Evolutionary conservation across 2,888 invertebrate genomes (phyloP).

Genomic region (Caenorhabditis auriculariae): DNA sequence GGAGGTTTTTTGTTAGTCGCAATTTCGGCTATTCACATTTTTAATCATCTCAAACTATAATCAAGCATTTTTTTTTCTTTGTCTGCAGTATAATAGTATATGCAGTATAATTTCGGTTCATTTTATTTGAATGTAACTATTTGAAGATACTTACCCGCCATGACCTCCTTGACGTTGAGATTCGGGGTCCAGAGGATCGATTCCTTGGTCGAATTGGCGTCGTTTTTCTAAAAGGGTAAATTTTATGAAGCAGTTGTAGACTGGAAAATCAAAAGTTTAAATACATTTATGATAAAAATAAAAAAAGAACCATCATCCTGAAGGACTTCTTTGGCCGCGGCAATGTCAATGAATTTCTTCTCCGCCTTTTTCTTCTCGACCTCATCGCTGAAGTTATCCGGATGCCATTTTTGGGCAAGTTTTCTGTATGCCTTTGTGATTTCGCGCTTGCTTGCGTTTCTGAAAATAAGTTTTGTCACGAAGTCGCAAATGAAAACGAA

Average conservation of each 20-base stretch:
- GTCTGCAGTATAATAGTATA: too few relatives aligned
- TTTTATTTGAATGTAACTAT: slow-evolving; percentile 15
- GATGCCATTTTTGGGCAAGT: slow-evolving; percentile 97
- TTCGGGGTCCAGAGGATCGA: slow-evolving; percentile 96
- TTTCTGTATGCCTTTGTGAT: slow-evolving; percentile 93
- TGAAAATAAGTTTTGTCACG: slow-evolving; percentile 52
- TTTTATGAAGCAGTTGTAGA: neutral
- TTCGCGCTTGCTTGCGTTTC: slow-evolving; percentile 84
- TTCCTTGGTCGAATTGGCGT: slow-evolving; percentile 87
- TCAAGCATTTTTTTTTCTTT: too few relatives aligned
- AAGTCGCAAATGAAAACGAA: slow-evolving; percentile 52
- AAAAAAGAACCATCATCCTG: slow-evolving; percentile 70
- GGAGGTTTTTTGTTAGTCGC: too few relatives aligned
- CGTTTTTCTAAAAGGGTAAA: slow-evolving; percentile 78
- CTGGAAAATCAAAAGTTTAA: neutral
- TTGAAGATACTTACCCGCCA: slow-evolving; percentile 20
- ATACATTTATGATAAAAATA: neutral
- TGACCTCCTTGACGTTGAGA: slow-evolving; percentile 65
- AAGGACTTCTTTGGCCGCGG: slow-evolving; percentile 94
- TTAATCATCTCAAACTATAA: too few relatives aligned
- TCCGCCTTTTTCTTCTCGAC: slow-evolving; percentile 78
- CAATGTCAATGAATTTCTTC: slow-evolving; percentile 96
- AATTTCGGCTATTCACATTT: too few relatives aligned
- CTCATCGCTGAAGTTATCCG: slow-evolving; percentile 84
- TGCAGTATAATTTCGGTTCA: slow-evolving; percentile 17